phyloP scores from a whole-genome alignment of 2,797 vertebrate genomes.

The Natrix natrix region DNA sequence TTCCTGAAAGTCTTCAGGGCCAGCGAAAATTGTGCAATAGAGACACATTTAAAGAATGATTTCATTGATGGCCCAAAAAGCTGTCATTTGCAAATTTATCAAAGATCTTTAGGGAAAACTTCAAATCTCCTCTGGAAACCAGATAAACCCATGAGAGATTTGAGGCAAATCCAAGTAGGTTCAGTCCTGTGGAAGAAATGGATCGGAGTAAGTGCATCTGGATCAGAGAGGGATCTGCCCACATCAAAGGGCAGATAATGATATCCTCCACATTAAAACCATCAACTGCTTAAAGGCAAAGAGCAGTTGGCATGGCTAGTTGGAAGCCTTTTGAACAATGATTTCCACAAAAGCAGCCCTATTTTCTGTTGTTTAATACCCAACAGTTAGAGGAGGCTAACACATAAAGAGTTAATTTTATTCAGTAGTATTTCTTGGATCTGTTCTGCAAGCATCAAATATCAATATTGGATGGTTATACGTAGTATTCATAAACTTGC shows the following conservation, averaged over 20 bases:
- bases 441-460: neutral
- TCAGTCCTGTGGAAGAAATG: neutral
- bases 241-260: neutral
- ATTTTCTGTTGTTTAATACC: neutral
- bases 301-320: neutral
- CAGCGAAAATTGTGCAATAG: neutral
- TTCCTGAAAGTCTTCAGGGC: neutral
- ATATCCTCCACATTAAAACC: neutral
- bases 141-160: neutral
- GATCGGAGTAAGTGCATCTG: neutral
- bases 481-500: neutral
- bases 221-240: neutral
- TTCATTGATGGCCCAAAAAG: neutral
- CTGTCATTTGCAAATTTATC: neutral
- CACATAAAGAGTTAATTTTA: neutral
- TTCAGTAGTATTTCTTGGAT: neutral
- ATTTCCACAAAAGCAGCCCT: neutral
- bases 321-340: neutral
- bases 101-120: neutral
- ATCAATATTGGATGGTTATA: neutral
- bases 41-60: neutral
- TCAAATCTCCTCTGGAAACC: neutral
- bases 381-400: neutral
- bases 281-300: neutral
- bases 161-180: neutral